Evolutionary conservation across 2,888 invertebrate species (phyloP), one percentile per base, ranked within the genome.

Genomic region (Gymnosoma rotundatum): DNA sequence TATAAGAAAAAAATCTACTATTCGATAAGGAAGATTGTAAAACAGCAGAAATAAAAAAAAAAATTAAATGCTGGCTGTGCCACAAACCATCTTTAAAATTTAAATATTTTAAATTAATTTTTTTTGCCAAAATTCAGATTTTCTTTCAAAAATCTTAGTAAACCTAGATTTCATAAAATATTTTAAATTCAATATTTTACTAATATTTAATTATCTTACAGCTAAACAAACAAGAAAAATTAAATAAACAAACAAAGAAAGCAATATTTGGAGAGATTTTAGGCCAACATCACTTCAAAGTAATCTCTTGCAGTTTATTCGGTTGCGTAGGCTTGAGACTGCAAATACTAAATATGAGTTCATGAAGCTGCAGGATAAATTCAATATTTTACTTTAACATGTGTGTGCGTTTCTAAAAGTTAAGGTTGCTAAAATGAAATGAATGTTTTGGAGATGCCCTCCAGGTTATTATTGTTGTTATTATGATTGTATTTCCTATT

Each of bases 381-480:
- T 7, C 4, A 42, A 42, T 42, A 42, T 42, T 42, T 42, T 42
- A 7, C 12, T 78, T 70, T 21, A 25, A 20, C 2, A 45, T 63
- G n/a, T 38, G n/a, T 38, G 14, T 18, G 18, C 56, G 45, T n/a
- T n/a, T 12, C 1, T 48, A 2, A 3, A 42, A n/a, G 56, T 2
- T 67, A 58, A 9, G 56, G 74, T 75, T 79, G 75, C 61, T 73
- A 76, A 75, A 83, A 76, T 69, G 42, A 79, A 75, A 79, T 82
- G 72, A 72, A 79, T 82, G 74, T 48, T 66, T 70, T 52, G 32
- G 70, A 75, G 56, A 61, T 82, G 78, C 70, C 82, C 78, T 82
- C 56, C 73, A 72, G 83, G 82, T 76, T 76, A 83, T 74, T 78
- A 83, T 78, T 83, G 85, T 76, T 85, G 72, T 83, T 79, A 83